These are phyloP conservation scores for Physeter macrocephalus DNA, from an alignment of 2,113 vertebrate genomes.

Conservation along the genomic window DNA sequence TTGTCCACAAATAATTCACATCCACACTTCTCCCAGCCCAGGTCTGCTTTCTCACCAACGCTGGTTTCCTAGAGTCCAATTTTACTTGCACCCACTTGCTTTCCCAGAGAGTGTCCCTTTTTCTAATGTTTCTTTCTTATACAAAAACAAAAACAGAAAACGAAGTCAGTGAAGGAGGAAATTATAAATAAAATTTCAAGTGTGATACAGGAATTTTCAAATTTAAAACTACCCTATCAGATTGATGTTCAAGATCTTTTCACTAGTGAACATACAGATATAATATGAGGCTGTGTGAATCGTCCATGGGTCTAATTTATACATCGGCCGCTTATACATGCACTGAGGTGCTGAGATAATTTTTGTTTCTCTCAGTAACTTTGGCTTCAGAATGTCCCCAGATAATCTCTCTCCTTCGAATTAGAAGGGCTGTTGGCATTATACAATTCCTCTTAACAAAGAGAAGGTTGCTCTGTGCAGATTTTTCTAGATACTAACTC, in stretches of 20 bases:
- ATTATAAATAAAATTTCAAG: constrained; percentile 1
- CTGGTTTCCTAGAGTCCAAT: background rate
- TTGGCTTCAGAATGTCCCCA: background rate
- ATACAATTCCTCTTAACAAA: background rate
- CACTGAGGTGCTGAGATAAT: background rate
- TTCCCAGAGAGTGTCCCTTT: background rate
- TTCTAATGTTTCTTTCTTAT: background rate
- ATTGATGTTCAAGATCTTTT: background rate
- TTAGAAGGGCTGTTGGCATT: background rate
- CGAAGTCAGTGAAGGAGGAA: background rate
- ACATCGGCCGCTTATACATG: background rate
- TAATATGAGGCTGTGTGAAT: background rate
- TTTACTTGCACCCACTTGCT: background rate
- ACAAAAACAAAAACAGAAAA: background rate
- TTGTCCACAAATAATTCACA: constrained; percentile 1
- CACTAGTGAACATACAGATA: background rate
- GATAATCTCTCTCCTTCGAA: constrained; percentile 16
- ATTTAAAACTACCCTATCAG: background rate
- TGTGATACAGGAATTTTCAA: constrained; percentile 8
- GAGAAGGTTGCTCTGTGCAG: background rate
- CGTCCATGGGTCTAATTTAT: background rate
- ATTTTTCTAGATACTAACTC: constrained; percentile 15
- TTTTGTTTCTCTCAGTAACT: background rate
- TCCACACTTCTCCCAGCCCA: background rate
- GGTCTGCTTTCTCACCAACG: background rate